phyloP scores from a whole-genome alignment of 2,797 vertebrate genomes.

The Gambusia yucatana region DNA sequence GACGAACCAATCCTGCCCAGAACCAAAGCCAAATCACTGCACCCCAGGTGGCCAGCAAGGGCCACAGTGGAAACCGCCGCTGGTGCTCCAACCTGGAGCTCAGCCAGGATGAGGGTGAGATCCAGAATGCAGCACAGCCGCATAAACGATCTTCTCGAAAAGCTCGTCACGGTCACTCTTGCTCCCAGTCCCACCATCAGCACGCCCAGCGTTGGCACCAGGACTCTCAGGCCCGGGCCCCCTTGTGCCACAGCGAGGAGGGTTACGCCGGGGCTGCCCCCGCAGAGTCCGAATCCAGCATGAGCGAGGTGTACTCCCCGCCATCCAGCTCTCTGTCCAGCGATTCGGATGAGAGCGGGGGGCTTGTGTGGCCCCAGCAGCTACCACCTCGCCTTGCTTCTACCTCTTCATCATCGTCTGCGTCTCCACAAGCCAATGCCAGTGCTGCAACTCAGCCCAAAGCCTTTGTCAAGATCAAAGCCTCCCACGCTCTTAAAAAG shows the following conservation, averaged over 20 bases:
- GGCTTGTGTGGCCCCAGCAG: slow-evolving; percentile 92
- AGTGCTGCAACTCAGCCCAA: slow-evolving; percentile 77
- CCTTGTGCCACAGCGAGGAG: slow-evolving; percentile 73
- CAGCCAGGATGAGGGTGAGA: slow-evolving; percentile 83
- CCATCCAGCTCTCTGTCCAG: slow-evolving; percentile 88
- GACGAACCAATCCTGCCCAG: slow-evolving; percentile 46
- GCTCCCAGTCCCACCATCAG: slow-evolving; percentile 53
- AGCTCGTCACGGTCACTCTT: slow-evolving; percentile 43
- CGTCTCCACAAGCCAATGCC: slow-evolving; percentile 72
- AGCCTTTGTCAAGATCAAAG: slow-evolving; percentile 93
- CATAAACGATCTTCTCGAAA: slow-evolving; percentile 54
- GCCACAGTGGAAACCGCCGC: slow-evolving; percentile 65
- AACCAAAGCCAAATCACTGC: slow-evolving; percentile 59
- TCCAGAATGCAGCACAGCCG: slow-evolving; percentile 29
- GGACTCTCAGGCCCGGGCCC: slow-evolving; percentile 66
- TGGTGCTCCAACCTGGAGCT: slow-evolving; percentile 90
- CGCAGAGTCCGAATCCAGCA: slow-evolving; percentile 87
- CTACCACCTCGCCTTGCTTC: slow-evolving; percentile 85
- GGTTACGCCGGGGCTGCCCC: slow-evolving; percentile 49
- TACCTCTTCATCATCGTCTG: slow-evolving; percentile 77
- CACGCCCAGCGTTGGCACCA: slow-evolving; percentile 61
- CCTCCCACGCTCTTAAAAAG: slow-evolving; percentile 93
- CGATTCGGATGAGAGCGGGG: slow-evolving; percentile 89
- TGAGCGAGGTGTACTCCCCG: slow-evolving; percentile 88
- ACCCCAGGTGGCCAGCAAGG: slow-evolving; percentile 33